Base-by-base conservation (phyloP, 2,797 vertebrate species). In the Spinus olivaceus region DNA sequence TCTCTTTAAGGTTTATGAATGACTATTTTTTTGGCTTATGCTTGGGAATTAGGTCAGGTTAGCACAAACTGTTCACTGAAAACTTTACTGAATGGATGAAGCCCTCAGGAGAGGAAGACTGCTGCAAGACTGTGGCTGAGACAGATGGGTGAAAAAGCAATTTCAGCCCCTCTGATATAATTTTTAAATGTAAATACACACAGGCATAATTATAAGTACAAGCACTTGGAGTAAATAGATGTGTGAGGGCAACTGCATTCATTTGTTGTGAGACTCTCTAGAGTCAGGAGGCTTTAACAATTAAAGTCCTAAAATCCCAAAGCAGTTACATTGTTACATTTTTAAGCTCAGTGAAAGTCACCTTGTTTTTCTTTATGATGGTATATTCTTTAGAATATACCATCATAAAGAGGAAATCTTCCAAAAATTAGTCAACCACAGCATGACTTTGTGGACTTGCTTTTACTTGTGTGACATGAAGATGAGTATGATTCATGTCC, bases 381-480 rank as follows among this genome's bases (percentile, higher is more conserved):
- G 33, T 33, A 33, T 33, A 33, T 33, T 33, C 61, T 81, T 84
- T 64, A 24, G 70, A 82, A 78, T 50, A 24, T 56, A 37, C 79
- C 67, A 69, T 60, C 57, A 72, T 51, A 65, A 80, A 82, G 41
- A 86, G 46, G 70, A 88, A 84, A 84, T 47, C 16, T 54, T 35
- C 66, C 80, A 88, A 92, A 95, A 53, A 89, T 78, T 53, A 73
- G 44, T 83, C 70, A 81, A 16, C 46, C 56, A 93, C 24, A 28
- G 39, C 78, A 94, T 76, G 57, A 22, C 28, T 90, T 71, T 65
- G 51, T 33, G 72, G 51, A 88, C 90, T 91, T 94, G 69, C 91
- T 96, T 96, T 96, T 91, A 95, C 82, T 94, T 88, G 57, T 30
- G 12, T 84, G 44, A 65, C 59, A 30, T 88, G 94, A 94, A 93